Evolutionary conservation across 1,140 invertebrate genomes (phyloP), one percentile per base, ranked within the genome.

Genomic region (Pteromalus puparum): DNA sequence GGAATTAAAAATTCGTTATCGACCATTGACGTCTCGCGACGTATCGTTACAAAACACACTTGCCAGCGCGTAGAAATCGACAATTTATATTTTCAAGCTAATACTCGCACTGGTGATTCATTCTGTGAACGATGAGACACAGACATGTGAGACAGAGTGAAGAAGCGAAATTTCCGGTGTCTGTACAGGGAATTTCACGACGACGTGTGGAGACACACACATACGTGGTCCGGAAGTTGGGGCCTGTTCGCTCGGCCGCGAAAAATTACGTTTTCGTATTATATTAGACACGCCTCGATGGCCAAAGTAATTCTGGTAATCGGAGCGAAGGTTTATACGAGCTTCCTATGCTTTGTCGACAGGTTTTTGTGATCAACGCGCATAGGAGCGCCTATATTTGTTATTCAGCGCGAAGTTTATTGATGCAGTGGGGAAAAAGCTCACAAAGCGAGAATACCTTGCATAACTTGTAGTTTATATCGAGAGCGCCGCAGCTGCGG

Each of bases 241-340:
- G 5, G 15, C 34, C 18, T 30, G 34, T 38, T 21, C 7, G 72
- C 18, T 74, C 72, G 28, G 26, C 72, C 34, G 18, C 15, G 72
- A 38, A 74, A 74, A 74, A 74, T 74, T 38, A 34, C 72, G 13
- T 70, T 70, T 70, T 30, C 26, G 28, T 70, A 61, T 61, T n/a
- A n/a, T 61, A 61, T 61, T 61, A 21, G 53, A 61, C 53, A 61
- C 53, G 53, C 53, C 53, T 61, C 53, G 53, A 7, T 21, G 18
- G 53, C 6, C n/a, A 61, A 61, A 61, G 53, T 21, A 21, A 61
- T 61, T 61, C 53, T 61, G 53, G 21, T n/a, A 61, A 61, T n/a
- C 53, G 18, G 18, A 18, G 6, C 15, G 53, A 61, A 61, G 53
- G 53, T 61, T n/a, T n/a, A 21, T 61, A 61, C 18, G 21, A 18